Evolutionary conservation across 2,797 vertebrate species (phyloP), one percentile per base, ranked within the genome.

Genomic region (Sebastes paucispinis): DNA sequence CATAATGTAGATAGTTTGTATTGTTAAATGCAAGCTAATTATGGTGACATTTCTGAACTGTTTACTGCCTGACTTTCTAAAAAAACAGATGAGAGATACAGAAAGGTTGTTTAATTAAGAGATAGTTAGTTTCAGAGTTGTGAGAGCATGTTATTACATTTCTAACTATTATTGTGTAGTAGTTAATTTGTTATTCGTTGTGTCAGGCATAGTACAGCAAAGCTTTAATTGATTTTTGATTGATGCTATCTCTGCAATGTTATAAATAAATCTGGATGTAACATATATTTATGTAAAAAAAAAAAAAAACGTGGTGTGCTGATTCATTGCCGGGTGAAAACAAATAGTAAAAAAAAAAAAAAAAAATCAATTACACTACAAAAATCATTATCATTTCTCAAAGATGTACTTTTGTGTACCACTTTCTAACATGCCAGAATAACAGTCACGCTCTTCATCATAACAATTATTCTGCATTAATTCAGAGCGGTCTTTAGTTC

Each of bases 181-280:
- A 93, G 96, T 82, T 82, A 82, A 91, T 91, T 91, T 85, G 81
- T 73, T 94, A 94, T 96, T 94, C 91, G 34, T n/a, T 50, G 91
- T 94, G 94, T 36, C 11, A 95, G 95, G 90, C 89, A 94, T 89
- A 83, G 91, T 81, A 79, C 29, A 24, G 67, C 31, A 64, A 84
- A 64, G 77, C 87, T 80, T 73, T 72, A 74, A 73, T 77, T 82
- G 9, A 87, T 83, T 77, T 83, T 20, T 10, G 12, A 8, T 81
- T 88, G 57, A 47, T 79, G 74, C 34, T 66, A 63, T 80, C 25
- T 85, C 75, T 50, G 68, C 73, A 75, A 79, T 50, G 67, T 70
- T 87, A 80, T 74, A 73, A 69, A 71, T 50, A 71, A 64, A 65
- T 50, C 18, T 25, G 1, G 27, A 18, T 32, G 1, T 16, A 43